A percentile compares a stretch with the other conserved stretches of the same genome.
Evolutionary conservation across 2,113 vertebrate genomes (phyloP).

Genomic region (Boulengeromyrus knoepffleri): DNA sequence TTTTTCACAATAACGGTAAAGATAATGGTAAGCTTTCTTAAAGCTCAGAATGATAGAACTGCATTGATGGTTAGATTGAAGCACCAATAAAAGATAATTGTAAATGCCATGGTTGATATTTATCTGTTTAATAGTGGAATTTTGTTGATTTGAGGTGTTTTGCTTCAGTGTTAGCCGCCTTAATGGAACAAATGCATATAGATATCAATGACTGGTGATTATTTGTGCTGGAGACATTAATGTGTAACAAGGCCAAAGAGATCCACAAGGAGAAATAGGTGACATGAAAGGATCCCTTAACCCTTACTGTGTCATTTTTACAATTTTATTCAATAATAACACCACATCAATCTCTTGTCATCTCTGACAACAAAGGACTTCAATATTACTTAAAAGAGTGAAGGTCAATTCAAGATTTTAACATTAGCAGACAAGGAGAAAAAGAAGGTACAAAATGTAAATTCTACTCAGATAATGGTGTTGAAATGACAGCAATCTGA

Average conservation of each 20-base stretch:
- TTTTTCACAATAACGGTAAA: not conserved
- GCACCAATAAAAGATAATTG: not conserved
- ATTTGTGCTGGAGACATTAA: not conserved
- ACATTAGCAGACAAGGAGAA: not conserved
- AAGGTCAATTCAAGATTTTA: not conserved
- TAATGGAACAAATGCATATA: not conserved
- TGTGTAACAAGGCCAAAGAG: not conserved
- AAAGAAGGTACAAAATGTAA: not conserved
- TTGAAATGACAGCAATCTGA: not conserved
- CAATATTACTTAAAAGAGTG: not conserved
- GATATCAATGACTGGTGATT: not conserved
- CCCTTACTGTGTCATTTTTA: not conserved
- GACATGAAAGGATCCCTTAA: not conserved
- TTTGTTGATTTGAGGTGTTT: not conserved
- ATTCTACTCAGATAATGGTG: not conserved
- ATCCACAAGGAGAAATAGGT: not conserved
- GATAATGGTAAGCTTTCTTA: not conserved
- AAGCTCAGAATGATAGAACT: not conserved
- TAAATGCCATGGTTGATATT: not conserved
- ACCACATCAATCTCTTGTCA: not conserved
- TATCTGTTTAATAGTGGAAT: not conserved
- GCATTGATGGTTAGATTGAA: not conserved
- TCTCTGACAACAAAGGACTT: not conserved
- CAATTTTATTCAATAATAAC: not conserved
- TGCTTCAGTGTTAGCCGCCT: not conserved